A percentile compares a stretch with the other conserved stretches of the same genome.
Evolutionary conservation across 2,888 invertebrate species (phyloP).

Genomic region (Plagiodera versicolora): DNA sequence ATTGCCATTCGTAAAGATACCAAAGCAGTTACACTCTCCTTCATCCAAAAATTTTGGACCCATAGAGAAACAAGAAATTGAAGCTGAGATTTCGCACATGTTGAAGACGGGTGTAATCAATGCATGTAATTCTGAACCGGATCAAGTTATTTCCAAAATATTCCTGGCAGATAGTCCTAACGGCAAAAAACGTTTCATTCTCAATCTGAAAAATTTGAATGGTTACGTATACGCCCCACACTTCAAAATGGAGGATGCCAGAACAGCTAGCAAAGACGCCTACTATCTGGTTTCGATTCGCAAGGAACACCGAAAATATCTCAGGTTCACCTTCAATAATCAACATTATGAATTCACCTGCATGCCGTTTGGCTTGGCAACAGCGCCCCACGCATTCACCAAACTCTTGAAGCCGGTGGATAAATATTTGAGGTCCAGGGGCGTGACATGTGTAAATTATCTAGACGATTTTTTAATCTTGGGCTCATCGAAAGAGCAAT

Average conservation of each 20-base stretch:
- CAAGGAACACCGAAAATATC: too few relatives aligned
- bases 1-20: slow-evolving; percentile 3
- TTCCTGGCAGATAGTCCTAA: slow-evolving; percentile 10
- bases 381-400: slow-evolving; percentile 36
- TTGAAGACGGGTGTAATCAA: neutral
- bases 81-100: neutral
- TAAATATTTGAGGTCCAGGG: slow-evolving; percentile 18
- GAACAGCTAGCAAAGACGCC: too few relatives aligned
- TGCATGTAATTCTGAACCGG: too few relatives aligned
- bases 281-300: too few relatives aligned
- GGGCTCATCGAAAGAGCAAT: slow-evolving; percentile 4
- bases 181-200: slow-evolving; percentile 5
- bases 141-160: neutral
- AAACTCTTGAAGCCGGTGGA: slow-evolving; percentile 37
- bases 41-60: too few relatives aligned
- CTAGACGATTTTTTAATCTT: slow-evolving; percentile 33
- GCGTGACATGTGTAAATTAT: slow-evolving; percentile 27
- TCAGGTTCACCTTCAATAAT: neutral
- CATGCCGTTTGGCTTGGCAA: slow-evolving; percentile 35
- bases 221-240: neutral
- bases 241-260: slow-evolving; percentile 10
- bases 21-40: neutral
- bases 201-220: slow-evolving; percentile 18
- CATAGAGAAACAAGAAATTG: neutral
- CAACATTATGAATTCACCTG: slow-evolving; percentile 35